Conservation (phyloP, 2,888 invertebrate genomes). For the Anthophora plumipes region DNA sequence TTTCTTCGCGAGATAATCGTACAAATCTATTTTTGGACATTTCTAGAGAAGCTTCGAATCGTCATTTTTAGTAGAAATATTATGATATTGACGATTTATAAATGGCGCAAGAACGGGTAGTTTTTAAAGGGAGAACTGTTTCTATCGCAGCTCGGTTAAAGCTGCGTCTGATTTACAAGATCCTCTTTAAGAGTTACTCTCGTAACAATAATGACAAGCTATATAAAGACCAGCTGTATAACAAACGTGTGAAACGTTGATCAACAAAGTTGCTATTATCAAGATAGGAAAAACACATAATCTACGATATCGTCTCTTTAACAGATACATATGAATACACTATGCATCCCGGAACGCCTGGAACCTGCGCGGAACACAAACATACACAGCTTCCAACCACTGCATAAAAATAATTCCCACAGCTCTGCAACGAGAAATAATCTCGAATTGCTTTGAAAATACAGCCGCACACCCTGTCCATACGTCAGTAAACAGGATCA, state of each 20-base stretch:
- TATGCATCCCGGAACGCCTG: not conserved
- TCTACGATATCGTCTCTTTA: not conserved
- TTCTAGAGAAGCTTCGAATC: too few species aligned
- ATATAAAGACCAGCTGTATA: not conserved
- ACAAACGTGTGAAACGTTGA: not conserved
- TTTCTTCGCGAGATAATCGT: too few species aligned
- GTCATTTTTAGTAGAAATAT: not conserved
- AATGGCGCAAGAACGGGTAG: not conserved
- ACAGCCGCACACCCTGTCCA: not conserved
- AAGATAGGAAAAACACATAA: not conserved
- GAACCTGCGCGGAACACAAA: conserved; percentile 1
- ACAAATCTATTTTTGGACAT: too few species aligned
- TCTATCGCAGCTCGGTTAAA: not conserved
- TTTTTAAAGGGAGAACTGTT: not conserved
- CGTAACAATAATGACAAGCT: too few species aligned
- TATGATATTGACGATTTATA: too few species aligned
- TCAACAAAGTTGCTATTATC: not conserved
- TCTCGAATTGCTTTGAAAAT: conserved; percentile 7
- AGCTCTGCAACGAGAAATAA: not conserved
- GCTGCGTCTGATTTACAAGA: not conserved
- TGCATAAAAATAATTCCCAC: not conserved
- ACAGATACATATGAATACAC: not conserved
- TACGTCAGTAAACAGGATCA: not conserved
- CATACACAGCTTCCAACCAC: not conserved
- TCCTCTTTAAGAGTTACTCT: conserved; percentile 3